These are phyloP conservation scores for Pterocles burchelli DNA, from an alignment of 2,113 vertebrate genomes.

Conservation along the genomic window DNA sequence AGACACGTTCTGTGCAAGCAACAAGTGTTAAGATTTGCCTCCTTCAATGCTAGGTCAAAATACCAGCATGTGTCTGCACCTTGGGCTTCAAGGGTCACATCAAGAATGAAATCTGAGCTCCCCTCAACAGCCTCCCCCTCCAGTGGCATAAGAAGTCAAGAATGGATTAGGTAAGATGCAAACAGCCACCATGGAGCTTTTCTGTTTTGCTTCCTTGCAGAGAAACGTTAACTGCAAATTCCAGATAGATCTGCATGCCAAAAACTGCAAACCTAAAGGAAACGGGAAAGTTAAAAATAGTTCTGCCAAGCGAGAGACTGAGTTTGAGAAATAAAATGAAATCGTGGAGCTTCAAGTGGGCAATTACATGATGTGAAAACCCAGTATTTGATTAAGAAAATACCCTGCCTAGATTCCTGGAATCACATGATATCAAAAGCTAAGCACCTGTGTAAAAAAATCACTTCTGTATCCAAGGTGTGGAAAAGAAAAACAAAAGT, in stretches of 20 bases:
- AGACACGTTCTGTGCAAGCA: background rate
- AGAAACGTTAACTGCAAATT: background rate
- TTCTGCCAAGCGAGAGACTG: background rate
- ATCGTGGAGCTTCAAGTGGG: constrained; percentile 8
- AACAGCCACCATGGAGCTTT: background rate
- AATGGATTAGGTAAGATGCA: background rate
- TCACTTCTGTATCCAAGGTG: constrained; percentile 8
- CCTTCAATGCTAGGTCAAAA: background rate
- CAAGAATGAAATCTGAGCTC: background rate
- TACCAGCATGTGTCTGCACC: background rate
- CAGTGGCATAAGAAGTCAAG: background rate
- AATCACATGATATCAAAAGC: constrained; percentile 47
- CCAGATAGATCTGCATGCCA: background rate
- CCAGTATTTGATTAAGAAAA: constrained; percentile 47
- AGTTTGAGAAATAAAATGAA: background rate
- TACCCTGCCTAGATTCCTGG: constrained; percentile 45
- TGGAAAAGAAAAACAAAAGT: background rate
- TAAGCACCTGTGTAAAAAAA: constrained; percentile 59
- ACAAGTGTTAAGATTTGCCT: background rate
- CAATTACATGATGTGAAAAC: background rate
- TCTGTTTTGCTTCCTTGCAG: background rate
- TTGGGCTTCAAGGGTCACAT: background rate
- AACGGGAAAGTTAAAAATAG: background rate
- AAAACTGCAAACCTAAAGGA: background rate
- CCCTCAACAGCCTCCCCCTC: background rate